Conservation (phyloP, 2,888 invertebrate genomes). For the Acleris laterana region DNA sequence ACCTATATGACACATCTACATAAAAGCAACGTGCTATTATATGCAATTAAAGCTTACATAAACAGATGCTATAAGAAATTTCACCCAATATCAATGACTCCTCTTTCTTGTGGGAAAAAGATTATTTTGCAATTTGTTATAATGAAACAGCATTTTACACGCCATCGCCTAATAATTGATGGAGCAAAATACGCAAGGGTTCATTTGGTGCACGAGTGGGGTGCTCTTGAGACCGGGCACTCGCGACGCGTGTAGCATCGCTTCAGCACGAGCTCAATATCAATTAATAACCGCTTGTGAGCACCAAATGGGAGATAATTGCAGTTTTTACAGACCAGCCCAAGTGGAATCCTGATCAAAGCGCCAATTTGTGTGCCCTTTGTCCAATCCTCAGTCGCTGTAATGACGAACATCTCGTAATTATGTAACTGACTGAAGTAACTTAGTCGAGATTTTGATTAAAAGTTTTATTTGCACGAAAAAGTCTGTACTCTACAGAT, state of each 20-base stretch:
- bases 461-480: no score
- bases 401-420: slow-evolving; percentile 23
- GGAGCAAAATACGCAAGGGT: slow-evolving; percentile 14
- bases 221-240: slow-evolving; percentile 16
- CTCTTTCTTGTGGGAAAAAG: no score
- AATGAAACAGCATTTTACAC: background rate
- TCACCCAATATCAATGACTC: no score
- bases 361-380: slow-evolving; percentile 25
- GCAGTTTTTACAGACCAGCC: slow-evolving; percentile 30
- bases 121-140: no score
- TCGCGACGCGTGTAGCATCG: slow-evolving; percentile 16
- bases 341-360: slow-evolving; percentile 27
- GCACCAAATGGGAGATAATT: slow-evolving; percentile 32
- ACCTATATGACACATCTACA: no score
- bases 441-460: background rate
- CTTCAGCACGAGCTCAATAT: slow-evolving; percentile 25
- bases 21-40: no score
- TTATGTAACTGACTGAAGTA: slow-evolving; percentile 24
- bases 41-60: no score
- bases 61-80: no score
- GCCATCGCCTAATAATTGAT: slow-evolving; percentile 19
- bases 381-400: slow-evolving; percentile 22
- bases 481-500: no score
- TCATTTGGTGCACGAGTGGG: slow-evolving; percentile 10
- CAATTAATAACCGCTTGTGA: slow-evolving; percentile 30